Evolutionary conservation across 2,888 invertebrate species (phyloP).

Genomic region (Leucozona laternaria): DNA sequence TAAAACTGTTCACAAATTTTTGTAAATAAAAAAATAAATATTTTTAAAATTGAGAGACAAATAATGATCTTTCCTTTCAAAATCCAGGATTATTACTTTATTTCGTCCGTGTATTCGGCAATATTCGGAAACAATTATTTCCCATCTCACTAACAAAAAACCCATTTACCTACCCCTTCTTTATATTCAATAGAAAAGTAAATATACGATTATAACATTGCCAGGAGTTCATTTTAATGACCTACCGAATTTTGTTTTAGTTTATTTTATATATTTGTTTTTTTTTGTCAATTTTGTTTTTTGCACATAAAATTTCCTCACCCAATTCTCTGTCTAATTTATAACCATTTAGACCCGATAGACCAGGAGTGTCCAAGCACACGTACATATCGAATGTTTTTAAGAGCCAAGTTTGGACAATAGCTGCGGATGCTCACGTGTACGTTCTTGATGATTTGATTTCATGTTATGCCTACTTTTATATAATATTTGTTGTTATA

Average conservation of each 20-base stretch:
- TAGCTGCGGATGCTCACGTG: conserved; percentile 82
- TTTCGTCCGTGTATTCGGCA: no score
- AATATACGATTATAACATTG: no score
- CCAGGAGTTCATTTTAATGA: neutral
- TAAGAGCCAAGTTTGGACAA: conserved; percentile 82
- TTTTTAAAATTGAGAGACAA: no score
- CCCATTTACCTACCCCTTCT: no score
- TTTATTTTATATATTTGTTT: neutral
- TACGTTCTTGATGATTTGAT: conserved; percentile 66
- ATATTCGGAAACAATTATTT: no score
- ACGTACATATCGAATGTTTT: conserved; percentile 82
- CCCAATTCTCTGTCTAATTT: neutral
- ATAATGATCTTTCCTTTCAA: no score
- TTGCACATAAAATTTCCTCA: neutral
- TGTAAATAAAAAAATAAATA: no score
- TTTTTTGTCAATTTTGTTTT: neutral
- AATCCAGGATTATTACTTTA: no score
- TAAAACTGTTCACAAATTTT: no score
- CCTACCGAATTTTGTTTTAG: neutral
- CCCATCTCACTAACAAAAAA: no score
- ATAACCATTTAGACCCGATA: conserved; percentile 78
- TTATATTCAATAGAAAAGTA: no score
- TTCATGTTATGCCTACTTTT: neutral
- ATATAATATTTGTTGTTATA: conserved; percentile 38
- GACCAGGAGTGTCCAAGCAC: conserved; percentile 81